Base-by-base conservation (phyloP, 2,113 vertebrate genomes). In the Morone chrysops region DNA sequence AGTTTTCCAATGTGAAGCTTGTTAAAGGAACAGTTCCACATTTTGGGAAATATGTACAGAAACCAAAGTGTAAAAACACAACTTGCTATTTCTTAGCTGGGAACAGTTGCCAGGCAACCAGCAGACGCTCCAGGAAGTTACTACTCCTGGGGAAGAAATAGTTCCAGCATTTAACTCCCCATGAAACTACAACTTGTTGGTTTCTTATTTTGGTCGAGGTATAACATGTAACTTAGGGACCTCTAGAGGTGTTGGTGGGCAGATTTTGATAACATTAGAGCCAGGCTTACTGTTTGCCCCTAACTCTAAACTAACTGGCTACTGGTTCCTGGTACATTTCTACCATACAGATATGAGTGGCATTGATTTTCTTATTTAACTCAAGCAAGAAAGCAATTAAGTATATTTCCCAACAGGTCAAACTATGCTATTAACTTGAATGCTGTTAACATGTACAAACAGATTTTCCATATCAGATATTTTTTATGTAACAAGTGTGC, bases 381-480 rank as follows among this genome's bases (percentile, higher is more conserved):
- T 45, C 43, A 11, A 3, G 43, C 43, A 45, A 62, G 56, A n/a
- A 43, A 62, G 22, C 2, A 1, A 54, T 61, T 61, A 60, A 43
- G 48, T 1, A 0, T 31, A 54, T 62, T 71, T 62, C 13, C 38
- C 13, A 36, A 61, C 36, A 53, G 1, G 10, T 31, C 4, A 11
- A 63, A n/a, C 31, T 31, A 51, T 16, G 18, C 25, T 11, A 11
- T 16, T 16, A 40, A 50, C 31, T 22, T n/a, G 40, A n/a, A 53
- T 57, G 36, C 9, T 0, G 0, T 4, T 50, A 59, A 59, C 65
- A 22, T 18, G 2, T 4, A 78, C 56, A 59, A 25, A 59, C 57
- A 38, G 9, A 67, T 41, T 62, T 45, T 60, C 31, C 36, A 59
- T 59, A 20, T 62, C 13, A 74, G 68, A 22, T 72, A 25, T 75